Evolutionary conservation across 2,797 vertebrate species (phyloP).

Genomic region (Characodon lateralis): DNA sequence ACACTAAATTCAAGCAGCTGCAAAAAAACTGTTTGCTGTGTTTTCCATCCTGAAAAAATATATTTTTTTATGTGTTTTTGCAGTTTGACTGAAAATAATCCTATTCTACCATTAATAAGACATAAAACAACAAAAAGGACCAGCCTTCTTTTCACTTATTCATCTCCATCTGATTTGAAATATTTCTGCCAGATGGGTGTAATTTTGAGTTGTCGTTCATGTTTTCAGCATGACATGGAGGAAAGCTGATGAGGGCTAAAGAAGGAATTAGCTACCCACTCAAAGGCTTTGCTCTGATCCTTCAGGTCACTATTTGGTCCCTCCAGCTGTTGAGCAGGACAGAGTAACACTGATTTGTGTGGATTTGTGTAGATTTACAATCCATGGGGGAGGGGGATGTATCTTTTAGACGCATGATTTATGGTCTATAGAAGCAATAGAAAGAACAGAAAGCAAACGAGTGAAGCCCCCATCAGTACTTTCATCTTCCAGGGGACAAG

Average conservation of each 20-base stretch:
- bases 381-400: slow-evolving; percentile 37
- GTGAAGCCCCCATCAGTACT: neutral
- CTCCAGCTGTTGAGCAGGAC: slow-evolving; percentile 72
- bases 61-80: neutral
- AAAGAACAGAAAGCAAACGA: slow-evolving; percentile 12
- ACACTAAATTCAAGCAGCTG: neutral
- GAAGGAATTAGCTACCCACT: slow-evolving; percentile 81
- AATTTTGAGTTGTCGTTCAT: slow-evolving; percentile 71
- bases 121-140: neutral
- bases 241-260: slow-evolving; percentile 83
- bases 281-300: slow-evolving; percentile 85
- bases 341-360: slow-evolving; percentile 68
- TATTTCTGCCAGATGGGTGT: slow-evolving; percentile 71
- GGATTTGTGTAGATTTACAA: slow-evolving; percentile 77
- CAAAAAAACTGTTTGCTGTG: neutral
- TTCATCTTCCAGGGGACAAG: slow-evolving; percentile 17
- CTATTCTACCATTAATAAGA: neutral
- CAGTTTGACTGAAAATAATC: neutral
- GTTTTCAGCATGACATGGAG: slow-evolving; percentile 58
- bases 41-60: neutral
- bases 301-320: slow-evolving; percentile 76
- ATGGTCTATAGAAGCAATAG: slow-evolving; percentile 36
- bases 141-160: neutral
- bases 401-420: slow-evolving; percentile 52
- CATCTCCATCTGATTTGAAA: slow-evolving; percentile 27